Conservation (phyloP, 2,797 vertebrate species). For the Hozukius guyotensis region DNA sequence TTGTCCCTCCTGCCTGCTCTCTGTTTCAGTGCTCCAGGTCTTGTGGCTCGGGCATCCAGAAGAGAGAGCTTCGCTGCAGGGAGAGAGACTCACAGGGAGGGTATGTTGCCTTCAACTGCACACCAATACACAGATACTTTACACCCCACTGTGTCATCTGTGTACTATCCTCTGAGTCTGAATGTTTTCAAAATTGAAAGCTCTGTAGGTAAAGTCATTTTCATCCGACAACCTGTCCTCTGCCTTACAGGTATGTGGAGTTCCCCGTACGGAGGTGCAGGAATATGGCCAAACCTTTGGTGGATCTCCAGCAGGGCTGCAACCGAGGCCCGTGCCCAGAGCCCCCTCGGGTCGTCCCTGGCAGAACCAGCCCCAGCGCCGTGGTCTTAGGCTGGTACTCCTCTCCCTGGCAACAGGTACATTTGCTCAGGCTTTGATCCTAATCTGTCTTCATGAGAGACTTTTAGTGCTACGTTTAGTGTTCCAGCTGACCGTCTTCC, state of each 20-base stretch:
- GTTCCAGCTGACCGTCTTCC: conserved; percentile 12
- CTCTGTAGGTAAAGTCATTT: not conserved
- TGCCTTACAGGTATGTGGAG: conserved; percentile 77
- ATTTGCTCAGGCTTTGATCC: conserved; percentile 3
- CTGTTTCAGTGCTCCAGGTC: conserved; percentile 87
- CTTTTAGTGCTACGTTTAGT: not conserved
- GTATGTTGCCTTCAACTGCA: conserved; percentile 56
- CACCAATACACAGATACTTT: conserved; percentile 15
- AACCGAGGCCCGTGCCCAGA: conserved; percentile 82
- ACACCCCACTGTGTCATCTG: conserved; percentile 21
- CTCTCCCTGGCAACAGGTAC: conserved; percentile 95
- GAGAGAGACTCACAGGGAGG: conserved; percentile 88
- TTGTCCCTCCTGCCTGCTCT: conserved; percentile 11
- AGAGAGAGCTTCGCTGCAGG: conserved; percentile 89
- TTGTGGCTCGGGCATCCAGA: conserved; percentile 89
- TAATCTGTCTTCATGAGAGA: not conserved
- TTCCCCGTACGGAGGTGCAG: conserved; percentile 91
- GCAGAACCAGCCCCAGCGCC: conserved; percentile 56
- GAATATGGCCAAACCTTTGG: conserved; percentile 85
- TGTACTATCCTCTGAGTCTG: conserved; percentile 4
- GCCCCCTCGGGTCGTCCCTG: conserved; percentile 48
- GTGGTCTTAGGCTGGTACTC: conserved; percentile 89
- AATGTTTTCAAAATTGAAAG: conserved; percentile 17
- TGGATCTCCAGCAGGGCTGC: conserved; percentile 89
- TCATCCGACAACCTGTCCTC: not conserved